Base-by-base conservation (phyloP, 2,888 invertebrate genomes). In the Hoplodrina blanda region DNA sequence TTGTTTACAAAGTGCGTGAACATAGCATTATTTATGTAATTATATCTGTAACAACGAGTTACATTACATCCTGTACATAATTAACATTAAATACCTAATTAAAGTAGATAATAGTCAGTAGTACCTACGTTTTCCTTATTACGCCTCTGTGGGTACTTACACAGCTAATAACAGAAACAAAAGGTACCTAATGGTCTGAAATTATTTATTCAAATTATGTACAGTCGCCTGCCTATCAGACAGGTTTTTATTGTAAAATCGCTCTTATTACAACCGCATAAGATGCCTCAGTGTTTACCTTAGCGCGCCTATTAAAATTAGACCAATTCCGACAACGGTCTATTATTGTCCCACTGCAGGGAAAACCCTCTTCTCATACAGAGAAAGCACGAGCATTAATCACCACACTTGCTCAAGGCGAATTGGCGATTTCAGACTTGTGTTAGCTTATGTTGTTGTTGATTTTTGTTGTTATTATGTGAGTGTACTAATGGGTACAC, bases 41-140 rank as follows among this genome's bases (percentile, higher is more conserved):
- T 93, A 93, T 91, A 92, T 91, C 91, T 85, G 85, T 87, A 87
- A 87, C 85, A 84, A 83, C 73, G 72, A 82, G 88, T 88, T 88
- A 88, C 88, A 87, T 86, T 89, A 91, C 93, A 93, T 95, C 95
- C 95, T 93, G 93, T 86, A 87, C 78, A 87, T 92, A 92, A 95
- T 95, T 93, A 95, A 89, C 93, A 94, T 94, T 92, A 94, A 93
- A 92, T 91, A 94, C 85, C 92, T 94, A 89, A 95, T 95, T 95
- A 94, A 87, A 85, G 85, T 87, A 90, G 91, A 93, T 94, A 92
- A 94, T 91, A 87, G 90, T 68, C 80, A 83, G 88, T 87, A 84
- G 81, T 79, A 85, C 70, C 82, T 85, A 84, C 83, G 88, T 93
- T 94, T 94, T 94, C 94, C 94, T 94, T 90, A 89, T 91, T 90